Evolutionary conservation across 2,797 vertebrate species (phyloP).

Genomic region (Benthosema pterotum): DNA sequence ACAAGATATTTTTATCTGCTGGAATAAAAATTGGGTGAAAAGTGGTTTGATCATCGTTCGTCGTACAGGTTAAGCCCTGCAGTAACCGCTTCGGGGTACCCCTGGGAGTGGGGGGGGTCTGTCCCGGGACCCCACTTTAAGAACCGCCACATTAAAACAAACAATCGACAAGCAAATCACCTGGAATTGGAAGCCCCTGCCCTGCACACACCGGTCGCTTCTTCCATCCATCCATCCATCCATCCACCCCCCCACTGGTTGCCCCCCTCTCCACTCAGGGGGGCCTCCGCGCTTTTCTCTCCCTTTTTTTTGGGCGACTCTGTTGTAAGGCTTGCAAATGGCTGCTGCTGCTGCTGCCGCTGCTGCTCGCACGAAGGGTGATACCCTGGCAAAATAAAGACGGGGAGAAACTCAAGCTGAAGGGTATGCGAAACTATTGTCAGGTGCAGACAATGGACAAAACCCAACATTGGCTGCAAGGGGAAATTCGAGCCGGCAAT

Average conservation of each 20-base stretch:
- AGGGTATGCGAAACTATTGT: slow-evolving; percentile 87
- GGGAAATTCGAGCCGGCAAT: slow-evolving; percentile 91
- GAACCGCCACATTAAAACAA: too few relatives aligned
- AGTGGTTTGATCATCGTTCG: too few relatives aligned
- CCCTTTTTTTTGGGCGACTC: slow-evolving; percentile 78
- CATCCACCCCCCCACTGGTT: background rate
- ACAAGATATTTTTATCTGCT: too few relatives aligned
- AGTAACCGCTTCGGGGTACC: too few relatives aligned
- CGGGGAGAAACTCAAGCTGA: slow-evolving; percentile 85
- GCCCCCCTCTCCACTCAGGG: background rate
- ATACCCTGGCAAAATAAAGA: slow-evolving; percentile 83
- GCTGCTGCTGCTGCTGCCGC: slow-evolving; percentile 53
- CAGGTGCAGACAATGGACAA: slow-evolving; percentile 84
- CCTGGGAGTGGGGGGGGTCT: too few relatives aligned
- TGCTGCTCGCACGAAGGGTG: slow-evolving; percentile 78
- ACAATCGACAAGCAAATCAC: too few relatives aligned
- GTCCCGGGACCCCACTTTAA: too few relatives aligned
- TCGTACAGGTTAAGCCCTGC: too few relatives aligned
- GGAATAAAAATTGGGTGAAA: too few relatives aligned
- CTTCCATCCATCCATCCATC: background rate
- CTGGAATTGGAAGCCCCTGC: too few relatives aligned
- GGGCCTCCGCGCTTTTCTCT: slow-evolving; percentile 18
- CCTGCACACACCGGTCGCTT: too few relatives aligned
- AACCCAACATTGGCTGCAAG: slow-evolving; percentile 88
- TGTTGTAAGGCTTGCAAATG: slow-evolving; percentile 77